Evolutionary conservation across 1,140 invertebrate species (phyloP).

Genomic region (Tetranychus urticae): DNA sequence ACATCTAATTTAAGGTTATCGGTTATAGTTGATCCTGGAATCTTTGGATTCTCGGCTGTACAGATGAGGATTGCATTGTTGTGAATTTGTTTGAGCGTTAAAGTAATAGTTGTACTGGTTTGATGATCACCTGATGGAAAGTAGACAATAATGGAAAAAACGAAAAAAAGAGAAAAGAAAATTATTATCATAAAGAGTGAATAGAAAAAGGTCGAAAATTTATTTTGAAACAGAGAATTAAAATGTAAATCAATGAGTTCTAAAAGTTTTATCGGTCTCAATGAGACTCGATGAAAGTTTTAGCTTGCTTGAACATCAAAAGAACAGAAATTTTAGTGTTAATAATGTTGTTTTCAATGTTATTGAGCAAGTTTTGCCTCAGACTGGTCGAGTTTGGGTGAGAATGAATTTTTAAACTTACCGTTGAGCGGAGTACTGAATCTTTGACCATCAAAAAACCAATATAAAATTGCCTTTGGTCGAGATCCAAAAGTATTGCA

Average conservation of each 20-base stretch:
- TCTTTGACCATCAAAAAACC: constrained; percentile 10
- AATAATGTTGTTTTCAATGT: too few relatives aligned
- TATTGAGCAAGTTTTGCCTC: too few relatives aligned
- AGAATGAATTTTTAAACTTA: neutral
- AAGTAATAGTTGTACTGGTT: constrained; percentile 7
- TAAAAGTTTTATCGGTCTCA: too few relatives aligned
- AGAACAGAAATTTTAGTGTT: too few relatives aligned
- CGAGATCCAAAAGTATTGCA: constrained; percentile 9
- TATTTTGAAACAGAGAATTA: too few relatives aligned
- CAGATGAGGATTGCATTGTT: constrained; percentile 5
- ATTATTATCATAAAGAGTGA: too few relatives aligned
- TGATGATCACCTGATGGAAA: constrained; percentile 7
- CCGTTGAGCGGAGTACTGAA: constrained; percentile 8
- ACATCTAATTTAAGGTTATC: constrained; percentile 8
- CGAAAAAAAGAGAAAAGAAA: too few relatives aligned
- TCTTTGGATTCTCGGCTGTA: constrained; percentile 9
- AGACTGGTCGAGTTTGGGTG: neutral
- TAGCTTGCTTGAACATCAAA: too few relatives aligned
- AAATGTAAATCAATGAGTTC: too few relatives aligned
- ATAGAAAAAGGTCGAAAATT: too few relatives aligned
- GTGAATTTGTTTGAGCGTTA: constrained; percentile 4
- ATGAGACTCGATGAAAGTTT: too few relatives aligned
- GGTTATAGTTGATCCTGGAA: constrained; percentile 5
- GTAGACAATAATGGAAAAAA: neutral
- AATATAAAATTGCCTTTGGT: constrained; percentile 11